Percentiles rank a stretch among this genome's conserved stretches.
Conservation (phyloP, 2,797 vertebrate species). For the Cryptoprocta ferox region DNA sequence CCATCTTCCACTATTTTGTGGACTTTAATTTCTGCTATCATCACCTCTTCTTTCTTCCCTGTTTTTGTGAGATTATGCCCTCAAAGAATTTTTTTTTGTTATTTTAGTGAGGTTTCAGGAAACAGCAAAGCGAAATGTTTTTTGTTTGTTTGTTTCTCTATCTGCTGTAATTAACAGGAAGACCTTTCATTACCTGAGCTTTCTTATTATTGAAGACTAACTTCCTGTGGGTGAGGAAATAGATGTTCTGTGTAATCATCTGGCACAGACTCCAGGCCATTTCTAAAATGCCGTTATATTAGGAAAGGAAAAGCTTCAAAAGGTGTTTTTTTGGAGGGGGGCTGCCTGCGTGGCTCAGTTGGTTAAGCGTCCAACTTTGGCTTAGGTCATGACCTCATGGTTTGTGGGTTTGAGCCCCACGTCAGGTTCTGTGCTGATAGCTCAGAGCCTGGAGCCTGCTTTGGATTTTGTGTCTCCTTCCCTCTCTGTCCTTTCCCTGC, state of each 20-base stretch:
- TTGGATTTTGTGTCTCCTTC: too few species aligned
- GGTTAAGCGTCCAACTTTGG: too few species aligned
- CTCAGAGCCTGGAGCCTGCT: too few species aligned
- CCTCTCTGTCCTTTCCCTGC: too few species aligned
- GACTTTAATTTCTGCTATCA: background rate
- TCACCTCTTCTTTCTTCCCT: background rate
- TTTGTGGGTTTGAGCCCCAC: too few species aligned
- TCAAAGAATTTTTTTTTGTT: background rate
- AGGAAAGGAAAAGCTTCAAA: background rate
- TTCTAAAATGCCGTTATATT: background rate
- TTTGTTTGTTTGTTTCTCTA: background rate
- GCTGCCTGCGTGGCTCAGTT: too few species aligned
- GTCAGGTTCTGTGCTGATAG: too few species aligned
- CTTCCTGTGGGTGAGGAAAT: slow-evolving; percentile 26
- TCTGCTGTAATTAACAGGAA: slow-evolving; percentile 27
- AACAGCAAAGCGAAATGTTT: background rate
- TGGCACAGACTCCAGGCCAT: background rate
- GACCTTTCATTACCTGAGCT: slow-evolving; percentile 30
- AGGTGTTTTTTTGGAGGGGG: too few species aligned
- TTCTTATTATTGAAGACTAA: slow-evolving; percentile 22
- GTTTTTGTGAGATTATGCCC: background rate
- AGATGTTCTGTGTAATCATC: background rate
- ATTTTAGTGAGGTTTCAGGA: background rate
- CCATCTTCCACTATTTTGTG: background rate
- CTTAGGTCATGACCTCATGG: too few species aligned